phyloP scores from a whole-genome alignment of 2,888 invertebrate genomes.

The Trisateles emortualis region DNA sequence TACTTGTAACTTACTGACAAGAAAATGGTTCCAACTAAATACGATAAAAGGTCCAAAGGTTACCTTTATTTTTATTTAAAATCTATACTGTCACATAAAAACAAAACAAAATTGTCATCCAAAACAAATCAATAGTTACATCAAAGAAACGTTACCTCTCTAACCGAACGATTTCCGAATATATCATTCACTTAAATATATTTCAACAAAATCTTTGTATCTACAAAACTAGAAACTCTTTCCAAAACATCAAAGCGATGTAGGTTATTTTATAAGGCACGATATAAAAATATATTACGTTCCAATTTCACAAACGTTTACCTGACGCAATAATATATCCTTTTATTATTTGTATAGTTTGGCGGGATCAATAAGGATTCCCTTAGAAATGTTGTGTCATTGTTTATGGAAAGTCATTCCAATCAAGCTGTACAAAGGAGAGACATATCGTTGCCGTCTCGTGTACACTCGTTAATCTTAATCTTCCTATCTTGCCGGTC shows the following conservation, averaged over 20 bases:
- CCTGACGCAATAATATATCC: conserved; percentile 46
- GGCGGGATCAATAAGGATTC: conserved; percentile 48
- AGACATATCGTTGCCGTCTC: conserved; percentile 72
- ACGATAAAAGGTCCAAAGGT: no score
- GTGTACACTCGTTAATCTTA: conserved; percentile 75
- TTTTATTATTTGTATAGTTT: conserved; percentile 60
- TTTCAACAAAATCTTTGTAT: conserved; percentile 14
- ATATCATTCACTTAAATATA: conserved; percentile 23
- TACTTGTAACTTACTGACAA: no score
- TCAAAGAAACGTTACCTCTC: conserved; percentile 1
- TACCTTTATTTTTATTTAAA: no score
- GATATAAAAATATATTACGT: conserved; percentile 44
- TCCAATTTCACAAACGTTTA: conserved; percentile 45
- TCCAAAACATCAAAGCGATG: conserved; percentile 45
- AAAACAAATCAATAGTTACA: conserved; percentile 1
- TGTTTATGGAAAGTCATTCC: conserved; percentile 81
- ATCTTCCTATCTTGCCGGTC: conserved; percentile 72
- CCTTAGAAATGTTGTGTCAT: conserved; percentile 69
- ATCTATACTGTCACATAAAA: neutral
- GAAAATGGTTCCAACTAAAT: no score
- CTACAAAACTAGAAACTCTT: conserved; percentile 30
- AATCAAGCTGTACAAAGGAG: conserved; percentile 74
- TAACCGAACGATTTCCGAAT: conserved; percentile 21
- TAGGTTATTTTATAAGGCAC: conserved; percentile 25
- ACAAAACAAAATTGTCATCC: conserved; percentile 1